A percentile compares a stretch with the other conserved stretches of the same genome.
These are phyloP conservation scores for Tokudaia tokunoshimensis DNA, from an alignment of 2,797 vertebrate species.

Conservation along the genomic window DNA sequence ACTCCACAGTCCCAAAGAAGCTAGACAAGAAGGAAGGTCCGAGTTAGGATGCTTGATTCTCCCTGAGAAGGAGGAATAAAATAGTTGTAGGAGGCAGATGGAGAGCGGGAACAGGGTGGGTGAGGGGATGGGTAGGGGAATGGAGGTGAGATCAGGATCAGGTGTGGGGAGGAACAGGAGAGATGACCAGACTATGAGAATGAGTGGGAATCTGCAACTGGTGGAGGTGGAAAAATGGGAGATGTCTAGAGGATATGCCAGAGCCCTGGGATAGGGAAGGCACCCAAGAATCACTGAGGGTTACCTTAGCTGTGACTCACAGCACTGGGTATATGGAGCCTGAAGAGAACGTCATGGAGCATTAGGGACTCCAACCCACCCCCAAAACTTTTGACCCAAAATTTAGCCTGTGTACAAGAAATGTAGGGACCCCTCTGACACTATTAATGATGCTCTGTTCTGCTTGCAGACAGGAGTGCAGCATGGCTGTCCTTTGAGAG, in stretches of 20 bases:
- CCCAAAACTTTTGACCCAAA: not conserved
- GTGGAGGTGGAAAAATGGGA: not conserved
- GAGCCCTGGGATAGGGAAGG: not conserved
- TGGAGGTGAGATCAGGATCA: not conserved
- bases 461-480: not conserved
- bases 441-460: not conserved
- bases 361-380: not conserved
- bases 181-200: not conserved
- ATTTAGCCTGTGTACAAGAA: not conserved
- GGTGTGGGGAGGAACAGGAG: not conserved
- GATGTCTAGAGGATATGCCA: not conserved
- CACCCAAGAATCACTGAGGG: not conserved
- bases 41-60: not conserved
- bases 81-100: not conserved
- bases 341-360: not conserved
- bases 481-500: not conserved
- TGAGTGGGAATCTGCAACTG: not conserved
- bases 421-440: not conserved
- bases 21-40: not conserved
- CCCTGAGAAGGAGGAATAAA: not conserved
- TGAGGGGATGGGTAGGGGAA: not conserved
- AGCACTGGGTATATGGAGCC: not conserved
- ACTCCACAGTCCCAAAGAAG: not conserved
- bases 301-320: not conserved
- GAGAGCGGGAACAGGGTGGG: not conserved